Evolutionary conservation across 2,888 invertebrate species (phyloP).

Genomic region (Apoda limacodes): DNA sequence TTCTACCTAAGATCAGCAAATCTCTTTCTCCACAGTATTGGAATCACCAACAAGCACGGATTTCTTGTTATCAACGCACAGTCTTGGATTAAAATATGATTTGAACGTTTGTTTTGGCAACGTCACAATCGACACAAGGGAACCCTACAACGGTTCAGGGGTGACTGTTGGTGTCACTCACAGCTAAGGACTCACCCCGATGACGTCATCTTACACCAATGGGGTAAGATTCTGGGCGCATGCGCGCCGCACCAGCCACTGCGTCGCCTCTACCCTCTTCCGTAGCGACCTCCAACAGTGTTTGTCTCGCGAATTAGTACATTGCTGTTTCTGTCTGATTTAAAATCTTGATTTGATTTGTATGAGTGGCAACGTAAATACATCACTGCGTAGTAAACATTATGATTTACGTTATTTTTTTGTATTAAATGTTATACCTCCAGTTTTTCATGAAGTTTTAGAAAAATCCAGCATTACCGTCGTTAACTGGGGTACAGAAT

Average conservation of each 20-base stretch:
- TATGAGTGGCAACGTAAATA: conserved; percentile 32
- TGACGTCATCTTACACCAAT: conserved; percentile 68
- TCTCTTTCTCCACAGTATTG: too few species aligned
- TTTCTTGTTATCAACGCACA: too few species aligned
- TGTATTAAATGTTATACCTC: too few species aligned
- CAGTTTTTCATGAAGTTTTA: too few species aligned
- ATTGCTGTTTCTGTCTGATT: conserved; percentile 39
- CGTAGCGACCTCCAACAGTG: conserved; percentile 26
- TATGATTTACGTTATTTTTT: too few species aligned
- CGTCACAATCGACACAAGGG: conserved; percentile 33
- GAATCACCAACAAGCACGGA: too few species aligned
- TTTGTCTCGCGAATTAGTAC: conserved; percentile 30
- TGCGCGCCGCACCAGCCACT: conserved; percentile 55
- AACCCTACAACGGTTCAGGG: conserved; percentile 48
- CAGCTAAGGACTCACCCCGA: conserved; percentile 62
- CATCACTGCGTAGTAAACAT: too few species aligned
- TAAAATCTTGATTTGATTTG: conserved; percentile 21
- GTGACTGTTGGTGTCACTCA: conserved; percentile 64
- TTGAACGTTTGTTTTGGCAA: conserved; percentile 49
- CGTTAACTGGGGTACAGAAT: too few species aligned
- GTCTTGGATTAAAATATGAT: too few species aligned
- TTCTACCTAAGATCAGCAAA: too few species aligned
- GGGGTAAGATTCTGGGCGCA: conserved; percentile 50
- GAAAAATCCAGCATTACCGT: too few species aligned
- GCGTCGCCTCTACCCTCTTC: conserved; percentile 48